These are phyloP conservation scores for Oscheius sp. DNA, from an alignment of 1,140 invertebrate species.

Conservation along the genomic window DNA sequence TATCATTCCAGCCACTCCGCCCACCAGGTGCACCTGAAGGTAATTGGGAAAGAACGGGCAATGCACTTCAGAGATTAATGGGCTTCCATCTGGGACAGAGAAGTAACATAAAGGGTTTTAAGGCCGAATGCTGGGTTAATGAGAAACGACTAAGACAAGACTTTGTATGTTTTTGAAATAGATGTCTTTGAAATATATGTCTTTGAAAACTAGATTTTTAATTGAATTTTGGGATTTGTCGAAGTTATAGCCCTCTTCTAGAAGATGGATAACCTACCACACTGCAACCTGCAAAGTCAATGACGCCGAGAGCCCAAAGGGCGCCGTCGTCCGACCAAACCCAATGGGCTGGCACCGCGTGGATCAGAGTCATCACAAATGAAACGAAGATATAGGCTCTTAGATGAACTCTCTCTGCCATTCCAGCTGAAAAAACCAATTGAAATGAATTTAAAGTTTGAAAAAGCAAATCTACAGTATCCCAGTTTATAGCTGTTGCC, in stretches of 20 bases:
- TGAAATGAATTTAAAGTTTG: no score
- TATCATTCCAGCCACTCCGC: conserved; percentile 74
- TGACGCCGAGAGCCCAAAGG: conserved; percentile 74
- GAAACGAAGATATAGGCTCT: conserved; percentile 86
- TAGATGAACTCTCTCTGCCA: conserved; percentile 74
- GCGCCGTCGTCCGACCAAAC: conserved; percentile 81
- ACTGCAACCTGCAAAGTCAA: conserved; percentile 79
- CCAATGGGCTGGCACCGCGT: conserved; percentile 78
- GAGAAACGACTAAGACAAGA: no score
- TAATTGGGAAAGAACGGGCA: background rate
- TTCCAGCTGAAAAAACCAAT: conserved; percentile 60
- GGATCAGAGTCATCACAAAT: conserved; percentile 77
- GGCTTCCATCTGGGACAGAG: no score
- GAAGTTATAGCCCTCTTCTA: no score
- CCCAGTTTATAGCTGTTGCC: background rate
- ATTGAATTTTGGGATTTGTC: no score
- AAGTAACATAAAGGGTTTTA: no score
- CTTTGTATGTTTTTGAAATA: no score
- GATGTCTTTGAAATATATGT: no score
- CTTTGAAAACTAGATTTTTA: no score
- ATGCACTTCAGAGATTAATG: no score
- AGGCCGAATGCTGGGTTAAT: no score
- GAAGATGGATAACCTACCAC: conserved; percentile 34
- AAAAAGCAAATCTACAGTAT: no score
- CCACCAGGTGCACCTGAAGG: conserved; percentile 86